Conservation (phyloP, 2,888 invertebrate species). For the Synergus itoensis region DNA sequence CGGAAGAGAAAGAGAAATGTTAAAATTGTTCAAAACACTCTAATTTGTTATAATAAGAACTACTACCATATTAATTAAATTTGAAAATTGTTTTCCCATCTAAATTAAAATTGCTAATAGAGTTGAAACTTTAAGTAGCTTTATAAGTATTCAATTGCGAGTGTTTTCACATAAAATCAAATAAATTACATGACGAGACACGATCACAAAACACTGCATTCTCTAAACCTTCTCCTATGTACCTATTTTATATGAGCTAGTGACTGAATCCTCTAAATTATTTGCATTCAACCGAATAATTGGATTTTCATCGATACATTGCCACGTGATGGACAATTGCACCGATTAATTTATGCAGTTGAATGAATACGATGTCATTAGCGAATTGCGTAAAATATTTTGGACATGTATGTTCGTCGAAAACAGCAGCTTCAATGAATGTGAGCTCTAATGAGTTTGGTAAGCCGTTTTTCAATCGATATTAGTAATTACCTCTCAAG, state of each 20-base stretch:
- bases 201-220: background rate
- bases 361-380: constrained; percentile 32
- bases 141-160: background rate
- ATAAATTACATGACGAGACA: background rate
- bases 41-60: too few species aligned
- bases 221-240: background rate
- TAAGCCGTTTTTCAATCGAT: constrained; percentile 15
- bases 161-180: background rate
- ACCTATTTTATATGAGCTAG: background rate
- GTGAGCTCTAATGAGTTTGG: constrained; percentile 14
- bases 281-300: constrained; percentile 22
- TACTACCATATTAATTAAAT: background rate
- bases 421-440: constrained; percentile 28
- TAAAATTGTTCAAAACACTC: too few species aligned
- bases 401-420: background rate
- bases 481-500: constrained; percentile 12
- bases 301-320: constrained; percentile 33
- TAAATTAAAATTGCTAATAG: background rate
- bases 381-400: constrained; percentile 26
- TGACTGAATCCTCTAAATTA: background rate
- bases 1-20: background rate
- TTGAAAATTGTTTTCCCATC: background rate
- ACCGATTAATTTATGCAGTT: constrained; percentile 36
- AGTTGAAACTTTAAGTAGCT: background rate
- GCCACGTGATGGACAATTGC: constrained; percentile 35